Conservation (phyloP, 1,140 invertebrate species). For the Cherax quadricarinatus region DNA sequence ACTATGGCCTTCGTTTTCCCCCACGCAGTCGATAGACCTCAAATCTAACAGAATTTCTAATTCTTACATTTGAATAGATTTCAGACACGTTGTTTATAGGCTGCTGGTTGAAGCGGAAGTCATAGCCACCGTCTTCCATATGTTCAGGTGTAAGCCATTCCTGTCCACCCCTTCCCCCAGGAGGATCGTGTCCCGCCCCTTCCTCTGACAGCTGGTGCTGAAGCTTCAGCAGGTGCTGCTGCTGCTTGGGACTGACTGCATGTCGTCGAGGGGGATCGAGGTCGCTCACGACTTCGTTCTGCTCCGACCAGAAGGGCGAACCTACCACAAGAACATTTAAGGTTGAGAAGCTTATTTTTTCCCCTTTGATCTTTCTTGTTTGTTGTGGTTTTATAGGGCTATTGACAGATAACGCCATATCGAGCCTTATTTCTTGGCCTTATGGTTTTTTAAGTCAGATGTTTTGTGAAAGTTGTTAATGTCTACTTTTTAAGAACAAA, state of each 20-base stretch:
- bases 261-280: neutral
- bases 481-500: too few species aligned
- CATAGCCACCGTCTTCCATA: conserved; percentile 28
- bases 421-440: too few species aligned
- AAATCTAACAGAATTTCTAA: too few species aligned
- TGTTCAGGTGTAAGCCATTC: neutral
- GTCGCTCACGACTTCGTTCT: neutral
- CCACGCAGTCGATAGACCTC: too few species aligned
- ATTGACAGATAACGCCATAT: neutral
- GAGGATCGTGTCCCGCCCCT: neutral
- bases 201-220: neutral
- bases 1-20: too few species aligned
- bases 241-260: too few species aligned
- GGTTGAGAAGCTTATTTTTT: too few species aligned
- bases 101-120: conserved; percentile 51
- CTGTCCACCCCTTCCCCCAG: neutral
- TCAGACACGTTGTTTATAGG: conserved; percentile 34
- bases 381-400: neutral
- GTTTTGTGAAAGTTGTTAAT: too few species aligned
- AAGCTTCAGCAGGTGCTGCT: neutral
- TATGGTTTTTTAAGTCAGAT: too few species aligned
- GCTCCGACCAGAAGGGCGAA: neutral
- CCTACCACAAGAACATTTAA: neutral
- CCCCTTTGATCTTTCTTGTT: neutral
- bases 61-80: conserved; percentile 45